Evolutionary conservation across 2,888 invertebrate species (phyloP).

Genomic region (Bunonema sp.): DNA sequence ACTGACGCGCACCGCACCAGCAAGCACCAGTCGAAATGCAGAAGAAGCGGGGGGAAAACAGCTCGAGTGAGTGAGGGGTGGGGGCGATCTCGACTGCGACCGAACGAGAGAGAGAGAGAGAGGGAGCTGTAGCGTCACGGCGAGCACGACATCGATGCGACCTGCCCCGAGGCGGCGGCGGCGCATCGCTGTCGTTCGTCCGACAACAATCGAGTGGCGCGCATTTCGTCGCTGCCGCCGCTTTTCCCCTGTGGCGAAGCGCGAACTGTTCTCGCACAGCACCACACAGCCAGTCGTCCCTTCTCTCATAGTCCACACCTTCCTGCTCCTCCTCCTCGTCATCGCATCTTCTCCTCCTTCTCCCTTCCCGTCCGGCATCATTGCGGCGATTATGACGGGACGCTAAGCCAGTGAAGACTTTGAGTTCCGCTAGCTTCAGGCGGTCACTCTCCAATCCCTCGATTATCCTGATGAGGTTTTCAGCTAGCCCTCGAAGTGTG

Average conservation of each 20-base stretch:
- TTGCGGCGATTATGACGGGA: too few relatives aligned
- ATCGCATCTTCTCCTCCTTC: not conserved
- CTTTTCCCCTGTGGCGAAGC: not conserved
- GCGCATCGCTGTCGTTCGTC: slow-evolving; percentile 1
- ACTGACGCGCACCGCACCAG: too few relatives aligned
- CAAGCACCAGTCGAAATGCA: too few relatives aligned
- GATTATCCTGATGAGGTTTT: not conserved
- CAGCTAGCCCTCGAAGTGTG: not conserved
- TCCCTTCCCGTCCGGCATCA: not conserved
- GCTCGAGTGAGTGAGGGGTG: too few relatives aligned
- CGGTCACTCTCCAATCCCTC: too few relatives aligned
- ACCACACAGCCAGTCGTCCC: not conserved
- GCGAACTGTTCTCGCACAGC: not conserved
- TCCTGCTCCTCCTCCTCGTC: not conserved
- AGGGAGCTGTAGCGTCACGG: too few relatives aligned
- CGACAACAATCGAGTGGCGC: not conserved
- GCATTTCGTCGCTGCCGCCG: not conserved
- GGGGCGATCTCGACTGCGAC: not conserved
- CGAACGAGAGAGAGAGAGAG: slow-evolving; percentile 1
- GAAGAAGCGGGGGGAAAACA: too few relatives aligned
- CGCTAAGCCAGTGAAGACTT: too few relatives aligned
- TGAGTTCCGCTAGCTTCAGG: too few relatives aligned
- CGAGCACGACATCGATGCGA: too few relatives aligned
- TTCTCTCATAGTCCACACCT: not conserved
- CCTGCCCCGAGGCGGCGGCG: too few relatives aligned